Conservation (phyloP, 2,113 vertebrate species). For the Bubalus kerabau region DNA sequence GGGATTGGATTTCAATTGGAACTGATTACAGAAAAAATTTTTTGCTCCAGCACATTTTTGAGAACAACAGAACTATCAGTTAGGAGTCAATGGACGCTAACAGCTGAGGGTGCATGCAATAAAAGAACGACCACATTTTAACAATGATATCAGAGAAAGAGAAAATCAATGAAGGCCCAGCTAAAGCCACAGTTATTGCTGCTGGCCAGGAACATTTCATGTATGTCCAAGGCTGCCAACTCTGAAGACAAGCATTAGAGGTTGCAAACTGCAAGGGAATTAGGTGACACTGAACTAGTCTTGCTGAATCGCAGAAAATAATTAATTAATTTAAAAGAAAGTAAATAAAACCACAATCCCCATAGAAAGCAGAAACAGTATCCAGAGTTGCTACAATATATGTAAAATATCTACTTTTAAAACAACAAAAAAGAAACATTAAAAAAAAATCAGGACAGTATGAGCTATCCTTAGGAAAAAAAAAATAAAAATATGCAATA, state of each 20-base stretch:
- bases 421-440: neutral
- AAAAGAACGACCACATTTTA: neutral
- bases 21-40: neutral
- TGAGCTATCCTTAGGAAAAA: neutral
- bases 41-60: neutral
- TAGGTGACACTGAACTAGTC: neutral
- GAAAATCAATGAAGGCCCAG: neutral
- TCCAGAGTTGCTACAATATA: neutral
- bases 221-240: neutral
- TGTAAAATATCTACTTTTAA: neutral
- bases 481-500: neutral
- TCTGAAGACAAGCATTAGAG: neutral
- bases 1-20: neutral
- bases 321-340: neutral
- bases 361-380: neutral
- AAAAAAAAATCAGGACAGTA: neutral
- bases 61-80: neutral
- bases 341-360: neutral
- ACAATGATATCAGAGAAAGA: neutral
- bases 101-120: neutral
- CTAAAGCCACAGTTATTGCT: neutral
- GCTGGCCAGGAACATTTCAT: neutral
- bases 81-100: neutral
- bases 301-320: neutral
- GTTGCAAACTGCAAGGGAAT: neutral